Base-by-base conservation (phyloP, 2,113 vertebrate genomes). In the Myotis brandtii region DNA sequence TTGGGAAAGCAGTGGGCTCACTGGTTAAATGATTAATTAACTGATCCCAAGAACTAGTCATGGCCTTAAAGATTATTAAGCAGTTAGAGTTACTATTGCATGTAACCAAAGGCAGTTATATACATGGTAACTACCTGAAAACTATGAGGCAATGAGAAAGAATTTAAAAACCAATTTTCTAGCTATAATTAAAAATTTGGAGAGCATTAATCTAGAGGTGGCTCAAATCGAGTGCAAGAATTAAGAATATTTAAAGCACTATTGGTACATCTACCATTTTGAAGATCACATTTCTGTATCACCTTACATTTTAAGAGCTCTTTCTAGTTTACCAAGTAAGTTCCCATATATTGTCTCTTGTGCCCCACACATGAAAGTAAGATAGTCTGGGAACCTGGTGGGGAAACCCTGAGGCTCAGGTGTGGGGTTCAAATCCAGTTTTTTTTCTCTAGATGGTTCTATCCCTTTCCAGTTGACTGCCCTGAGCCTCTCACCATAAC, bases 241-340 rank as follows among this genome's bases (percentile, higher is more conserved):
- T 93, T 82, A 72, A 87, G 43, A 48, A 34, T 79, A 76, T 89
- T 81, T 95, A 59, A 81, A 89, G 72, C 54, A 34, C 46, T 48
- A 4, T 25, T 6, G 34, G 1, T 69, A 23, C 75, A 12, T 48
- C 50, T 77, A 16, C 50, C 73, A 86, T 88, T 72, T 77, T 69
- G 85, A 84, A 66, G 59, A 40, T 72, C 10, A 30, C 37, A 20
- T 67, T 88, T 92, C 64, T 34, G 25, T 83, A 40, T 64, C 20
- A 59, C 59, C 25, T 67, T 79, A 48, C 59, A 37, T 69, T 75
- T 73, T 50, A 37, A 84, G 40, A 79, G 32, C 20, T 56, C 66
- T 89, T 85, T 46, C 40, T 82, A 54, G 37, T 64, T 93, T 86
- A 37, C 64, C 30, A 34, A 30, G 25, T 90, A 4, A 34, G 37